phyloP scores from a whole-genome alignment of 2,888 invertebrate genomes.

The Machimus atricapillus region DNA sequence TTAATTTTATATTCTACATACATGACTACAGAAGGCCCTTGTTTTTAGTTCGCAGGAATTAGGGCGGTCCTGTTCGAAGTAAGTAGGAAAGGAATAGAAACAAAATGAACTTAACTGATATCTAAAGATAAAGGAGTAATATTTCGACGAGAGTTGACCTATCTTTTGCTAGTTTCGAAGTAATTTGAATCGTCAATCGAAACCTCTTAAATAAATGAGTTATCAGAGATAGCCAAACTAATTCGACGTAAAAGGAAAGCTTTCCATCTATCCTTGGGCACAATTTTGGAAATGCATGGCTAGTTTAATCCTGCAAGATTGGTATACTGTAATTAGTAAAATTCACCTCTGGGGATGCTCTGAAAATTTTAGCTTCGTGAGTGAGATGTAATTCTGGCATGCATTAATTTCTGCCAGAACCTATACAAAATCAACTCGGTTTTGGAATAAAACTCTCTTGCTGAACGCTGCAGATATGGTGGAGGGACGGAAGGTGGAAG shows the following conservation, averaged over 20 bases:
- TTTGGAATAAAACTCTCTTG: background rate
- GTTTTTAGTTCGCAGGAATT: background rate
- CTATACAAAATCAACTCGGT: background rate
- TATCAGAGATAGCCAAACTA: background rate
- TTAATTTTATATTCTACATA: background rate
- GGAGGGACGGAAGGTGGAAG: background rate
- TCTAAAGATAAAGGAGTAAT: background rate
- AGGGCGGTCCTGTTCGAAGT: background rate
- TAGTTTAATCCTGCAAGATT: background rate
- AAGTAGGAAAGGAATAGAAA: background rate
- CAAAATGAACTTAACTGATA: no score
- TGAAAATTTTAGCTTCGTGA: background rate
- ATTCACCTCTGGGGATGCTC: background rate
- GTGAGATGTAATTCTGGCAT: background rate
- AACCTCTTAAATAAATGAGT: background rate
- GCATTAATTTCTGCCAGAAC: background rate
- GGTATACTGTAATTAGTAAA: background rate
- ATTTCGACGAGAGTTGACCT: background rate
- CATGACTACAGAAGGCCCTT: background rate
- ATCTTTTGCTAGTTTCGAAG: background rate
- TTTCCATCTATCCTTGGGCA: background rate
- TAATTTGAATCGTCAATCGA: background rate
- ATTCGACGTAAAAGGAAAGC: background rate
- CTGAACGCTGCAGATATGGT: background rate
- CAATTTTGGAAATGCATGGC: background rate